Conservation (phyloP, 2,113 vertebrate species). For the Lathamus discolor region DNA sequence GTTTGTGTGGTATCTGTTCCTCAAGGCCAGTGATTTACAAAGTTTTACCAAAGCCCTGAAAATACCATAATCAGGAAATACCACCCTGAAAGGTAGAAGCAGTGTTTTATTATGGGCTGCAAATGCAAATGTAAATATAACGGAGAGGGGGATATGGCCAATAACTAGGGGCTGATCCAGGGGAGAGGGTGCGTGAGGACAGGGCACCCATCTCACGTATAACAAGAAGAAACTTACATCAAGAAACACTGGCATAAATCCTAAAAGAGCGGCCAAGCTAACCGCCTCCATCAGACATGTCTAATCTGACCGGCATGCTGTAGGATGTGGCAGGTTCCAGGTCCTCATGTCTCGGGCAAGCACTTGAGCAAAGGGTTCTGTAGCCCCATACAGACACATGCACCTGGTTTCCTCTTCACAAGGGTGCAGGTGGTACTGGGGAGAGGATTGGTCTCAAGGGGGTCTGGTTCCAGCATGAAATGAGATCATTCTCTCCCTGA, state of each 20-base stretch:
- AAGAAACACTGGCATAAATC: not conserved
- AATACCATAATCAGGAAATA: not conserved
- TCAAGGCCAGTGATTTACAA: not conserved
- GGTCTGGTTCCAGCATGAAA: not conserved
- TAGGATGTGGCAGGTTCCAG: not conserved
- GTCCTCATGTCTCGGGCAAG: rapidly evolving
- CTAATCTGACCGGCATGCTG: rapidly evolving
- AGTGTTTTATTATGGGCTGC: not conserved
- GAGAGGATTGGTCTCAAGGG: not conserved
- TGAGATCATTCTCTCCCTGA: not conserved
- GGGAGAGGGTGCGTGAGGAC: not conserved
- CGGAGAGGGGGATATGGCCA: rapidly evolving
- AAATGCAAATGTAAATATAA: not conserved
- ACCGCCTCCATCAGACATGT: rapidly evolving
- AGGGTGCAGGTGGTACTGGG: not conserved
- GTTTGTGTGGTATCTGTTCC: not conserved
- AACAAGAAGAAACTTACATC: not conserved
- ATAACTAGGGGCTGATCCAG: not conserved
- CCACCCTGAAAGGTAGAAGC: not conserved
- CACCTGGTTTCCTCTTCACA: not conserved
- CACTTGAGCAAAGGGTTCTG: not conserved
- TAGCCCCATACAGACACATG: not conserved
- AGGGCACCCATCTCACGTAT: not conserved
- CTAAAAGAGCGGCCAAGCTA: not conserved
- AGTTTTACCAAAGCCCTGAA: not conserved